Conservation (phyloP, 2,797 vertebrate genomes). For the Macropus fuliginosus region DNA sequence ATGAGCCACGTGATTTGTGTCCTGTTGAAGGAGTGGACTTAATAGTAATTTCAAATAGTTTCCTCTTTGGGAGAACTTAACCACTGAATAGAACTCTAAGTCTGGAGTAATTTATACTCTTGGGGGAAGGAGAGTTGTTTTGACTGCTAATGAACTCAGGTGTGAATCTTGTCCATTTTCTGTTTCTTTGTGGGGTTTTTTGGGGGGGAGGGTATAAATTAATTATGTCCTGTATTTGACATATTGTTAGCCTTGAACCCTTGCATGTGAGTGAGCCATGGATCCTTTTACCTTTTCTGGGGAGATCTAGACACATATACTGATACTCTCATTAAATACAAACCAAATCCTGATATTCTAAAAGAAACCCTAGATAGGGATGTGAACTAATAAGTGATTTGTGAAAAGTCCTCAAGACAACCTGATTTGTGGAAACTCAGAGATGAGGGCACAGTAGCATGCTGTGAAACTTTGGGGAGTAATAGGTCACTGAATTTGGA, state of each 20-base stretch:
- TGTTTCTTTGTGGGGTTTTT: neutral
- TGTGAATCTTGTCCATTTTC: neutral
- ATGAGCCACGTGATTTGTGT: neutral
- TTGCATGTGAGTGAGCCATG: neutral
- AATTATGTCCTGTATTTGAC: neutral
- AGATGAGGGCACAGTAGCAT: neutral
- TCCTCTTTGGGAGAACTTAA: neutral
- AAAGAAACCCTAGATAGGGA: neutral
- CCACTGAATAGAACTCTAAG: neutral
- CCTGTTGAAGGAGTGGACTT: neutral
- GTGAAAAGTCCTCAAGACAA: neutral
- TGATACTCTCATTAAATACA: neutral
- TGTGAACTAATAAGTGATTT: neutral
- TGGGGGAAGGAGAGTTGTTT: neutral
- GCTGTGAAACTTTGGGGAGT: neutral
- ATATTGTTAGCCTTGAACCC: neutral
- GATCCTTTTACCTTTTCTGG: neutral
- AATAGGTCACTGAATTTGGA: too few species aligned
- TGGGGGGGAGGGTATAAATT: neutral
- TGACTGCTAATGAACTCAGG: neutral
- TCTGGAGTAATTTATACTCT: neutral
- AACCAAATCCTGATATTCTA: neutral
- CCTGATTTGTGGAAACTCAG: neutral
- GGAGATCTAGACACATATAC: neutral
- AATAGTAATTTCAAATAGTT: neutral